Conservation (phyloP, 37 sponge, comb jelly and placozoan species). For the Ianthella basta region DNA sequence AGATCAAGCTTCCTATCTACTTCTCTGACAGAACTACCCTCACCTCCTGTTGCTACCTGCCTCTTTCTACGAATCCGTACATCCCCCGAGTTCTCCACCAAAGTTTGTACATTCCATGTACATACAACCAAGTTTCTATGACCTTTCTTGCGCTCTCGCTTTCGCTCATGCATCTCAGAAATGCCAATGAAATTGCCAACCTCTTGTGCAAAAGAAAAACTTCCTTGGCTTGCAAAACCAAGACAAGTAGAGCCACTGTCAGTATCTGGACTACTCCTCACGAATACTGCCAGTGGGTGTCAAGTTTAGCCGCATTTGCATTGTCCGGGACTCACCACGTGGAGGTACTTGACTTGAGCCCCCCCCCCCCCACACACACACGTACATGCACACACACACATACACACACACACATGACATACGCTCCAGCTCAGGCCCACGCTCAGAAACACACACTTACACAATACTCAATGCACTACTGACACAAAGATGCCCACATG, state of each 20-base stretch:
- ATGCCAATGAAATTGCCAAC: background rate
- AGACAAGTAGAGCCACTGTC: slow-evolving; percentile 1
- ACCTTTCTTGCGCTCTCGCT: background rate
- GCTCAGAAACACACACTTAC: too few species aligned
- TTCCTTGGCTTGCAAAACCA: slow-evolving; percentile 5
- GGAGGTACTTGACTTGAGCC: too few species aligned
- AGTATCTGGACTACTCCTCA: slow-evolving; percentile 10
- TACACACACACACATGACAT: too few species aligned
- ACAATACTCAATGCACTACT: too few species aligned
- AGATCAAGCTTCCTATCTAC: slow-evolving; percentile 37
- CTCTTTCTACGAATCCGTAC: slow-evolving; percentile 10
- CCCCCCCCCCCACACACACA: too few species aligned
- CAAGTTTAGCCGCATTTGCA: background rate
- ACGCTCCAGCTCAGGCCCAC: too few species aligned
- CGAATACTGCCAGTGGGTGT: slow-evolving; percentile 5
- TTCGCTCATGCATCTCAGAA: background rate
- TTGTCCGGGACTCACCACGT: too few species aligned
- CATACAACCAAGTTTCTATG: slow-evolving; percentile 6
- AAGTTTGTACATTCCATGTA: slow-evolving; percentile 21
- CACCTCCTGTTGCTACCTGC: background rate
- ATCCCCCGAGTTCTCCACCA: slow-evolving; percentile 4
- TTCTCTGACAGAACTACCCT: slow-evolving; percentile 12
- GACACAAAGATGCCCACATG: too few species aligned
- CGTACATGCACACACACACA: too few species aligned
- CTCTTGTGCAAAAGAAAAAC: slow-evolving; percentile 1